Evolutionary conservation across 2,113 vertebrate genomes (phyloP).

Genomic region (Anser brachyrhynchus): DNA sequence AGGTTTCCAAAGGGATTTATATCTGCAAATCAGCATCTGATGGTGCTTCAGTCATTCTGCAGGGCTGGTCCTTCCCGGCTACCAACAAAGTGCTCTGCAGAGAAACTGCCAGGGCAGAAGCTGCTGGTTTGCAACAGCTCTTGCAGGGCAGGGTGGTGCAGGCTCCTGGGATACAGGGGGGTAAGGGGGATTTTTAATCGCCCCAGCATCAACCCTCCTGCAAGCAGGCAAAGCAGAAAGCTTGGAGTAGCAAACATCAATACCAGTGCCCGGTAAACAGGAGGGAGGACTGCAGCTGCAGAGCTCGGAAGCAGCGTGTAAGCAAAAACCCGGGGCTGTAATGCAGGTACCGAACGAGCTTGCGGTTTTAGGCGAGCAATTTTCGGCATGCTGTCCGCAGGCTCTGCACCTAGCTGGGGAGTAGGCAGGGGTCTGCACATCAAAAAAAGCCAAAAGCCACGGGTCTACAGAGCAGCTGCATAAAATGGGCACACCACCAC

Average conservation of each 20-base stretch:
- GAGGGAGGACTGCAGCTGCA: slow-evolving; percentile 54
- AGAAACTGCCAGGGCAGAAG: neutral
- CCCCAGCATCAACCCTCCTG: neutral
- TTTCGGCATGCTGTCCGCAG: neutral
- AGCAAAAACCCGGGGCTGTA: slow-evolving; percentile 25
- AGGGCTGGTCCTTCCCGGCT: neutral
- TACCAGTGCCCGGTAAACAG: slow-evolving; percentile 3
- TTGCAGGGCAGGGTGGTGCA: neutral
- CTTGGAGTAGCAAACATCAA: slow-evolving; percentile 2
- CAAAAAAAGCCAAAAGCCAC: neutral
- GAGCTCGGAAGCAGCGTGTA: neutral
- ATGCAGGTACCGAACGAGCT: neutral
- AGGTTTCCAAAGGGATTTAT: neutral
- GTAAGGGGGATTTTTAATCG: neutral
- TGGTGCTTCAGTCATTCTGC: neutral
- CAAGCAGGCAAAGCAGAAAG: slow-evolving; percentile 18
- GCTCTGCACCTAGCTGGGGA: neutral
- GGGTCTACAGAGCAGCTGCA: neutral
- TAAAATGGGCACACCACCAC: neutral
- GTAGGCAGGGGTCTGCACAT: neutral
- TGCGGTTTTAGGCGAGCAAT: neutral
- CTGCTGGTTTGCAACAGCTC: neutral
- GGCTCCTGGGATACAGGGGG: neutral
- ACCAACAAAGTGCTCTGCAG: neutral
- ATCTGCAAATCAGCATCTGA: neutral